Conservation (phyloP, 2,797 vertebrate species). For the Catharus ustulatus region DNA sequence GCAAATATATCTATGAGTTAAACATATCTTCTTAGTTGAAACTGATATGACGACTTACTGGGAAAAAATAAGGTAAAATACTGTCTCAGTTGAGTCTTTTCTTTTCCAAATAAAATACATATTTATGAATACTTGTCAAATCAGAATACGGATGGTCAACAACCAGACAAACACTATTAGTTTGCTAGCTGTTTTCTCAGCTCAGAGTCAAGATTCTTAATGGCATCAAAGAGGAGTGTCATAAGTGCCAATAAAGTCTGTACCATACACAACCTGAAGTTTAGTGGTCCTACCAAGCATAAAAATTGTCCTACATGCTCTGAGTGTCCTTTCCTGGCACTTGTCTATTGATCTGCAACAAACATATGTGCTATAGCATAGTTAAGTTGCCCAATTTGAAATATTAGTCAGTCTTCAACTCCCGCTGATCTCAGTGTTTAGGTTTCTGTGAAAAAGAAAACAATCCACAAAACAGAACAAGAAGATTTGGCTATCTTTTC, state of each 20-base stretch:
- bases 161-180: neutral
- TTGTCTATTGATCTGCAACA: neutral
- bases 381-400: neutral
- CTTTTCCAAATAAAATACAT: neutral
- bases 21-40: conserved; percentile 13
- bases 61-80: neutral
- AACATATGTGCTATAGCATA: neutral
- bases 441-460: neutral
- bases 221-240: neutral
- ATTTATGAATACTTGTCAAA: neutral
- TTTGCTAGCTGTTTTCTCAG: neutral
- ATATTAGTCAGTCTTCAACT: neutral
- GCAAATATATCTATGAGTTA: conserved; percentile 24
- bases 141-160: neutral
- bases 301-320: neutral
- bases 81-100: neutral
- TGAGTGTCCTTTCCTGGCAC: neutral
- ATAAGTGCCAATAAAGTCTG: neutral
- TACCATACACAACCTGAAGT: neutral
- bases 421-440: conserved; percentile 6
- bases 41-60: neutral
- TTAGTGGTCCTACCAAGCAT: neutral
- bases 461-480: neutral
- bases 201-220: neutral
- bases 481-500: neutral